Evolutionary conservation across 2,797 vertebrate genomes (phyloP).

Genomic region (Otolemur crassicaudatus): DNA sequence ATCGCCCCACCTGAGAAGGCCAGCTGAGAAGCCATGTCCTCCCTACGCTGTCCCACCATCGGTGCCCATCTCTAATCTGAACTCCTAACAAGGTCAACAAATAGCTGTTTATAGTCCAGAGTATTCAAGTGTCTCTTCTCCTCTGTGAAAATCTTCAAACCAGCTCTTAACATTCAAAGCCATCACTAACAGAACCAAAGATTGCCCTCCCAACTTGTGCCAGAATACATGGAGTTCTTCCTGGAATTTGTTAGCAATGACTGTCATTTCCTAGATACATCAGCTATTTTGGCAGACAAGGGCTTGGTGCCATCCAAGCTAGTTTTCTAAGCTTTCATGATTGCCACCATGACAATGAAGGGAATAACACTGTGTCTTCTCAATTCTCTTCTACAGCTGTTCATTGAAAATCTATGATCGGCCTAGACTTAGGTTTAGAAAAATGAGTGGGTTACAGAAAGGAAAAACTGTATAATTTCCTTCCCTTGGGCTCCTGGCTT

Average conservation of each 20-base stretch:
- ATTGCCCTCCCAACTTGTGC: background rate
- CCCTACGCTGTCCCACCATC: background rate
- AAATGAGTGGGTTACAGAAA: background rate
- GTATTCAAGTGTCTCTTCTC: background rate
- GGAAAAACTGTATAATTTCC: background rate
- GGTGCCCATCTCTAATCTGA: background rate
- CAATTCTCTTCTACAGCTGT: background rate
- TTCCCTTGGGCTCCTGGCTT: background rate
- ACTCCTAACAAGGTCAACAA: background rate
- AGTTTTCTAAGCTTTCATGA: background rate
- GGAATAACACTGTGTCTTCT: background rate
- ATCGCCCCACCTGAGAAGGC: too few species aligned
- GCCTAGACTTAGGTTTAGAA: background rate
- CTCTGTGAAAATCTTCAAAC: background rate
- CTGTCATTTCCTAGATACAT: background rate
- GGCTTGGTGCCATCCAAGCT: background rate
- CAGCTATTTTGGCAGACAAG: background rate
- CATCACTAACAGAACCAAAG: background rate
- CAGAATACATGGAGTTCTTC: background rate
- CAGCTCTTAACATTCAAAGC: background rate
- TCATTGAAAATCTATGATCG: background rate
- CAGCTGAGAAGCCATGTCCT: background rate
- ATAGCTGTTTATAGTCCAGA: background rate
- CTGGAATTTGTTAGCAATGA: background rate
- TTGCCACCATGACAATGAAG: background rate